Conservation (phyloP, 1,140 invertebrate species). For the Akabosia matsudoensis region DNA sequence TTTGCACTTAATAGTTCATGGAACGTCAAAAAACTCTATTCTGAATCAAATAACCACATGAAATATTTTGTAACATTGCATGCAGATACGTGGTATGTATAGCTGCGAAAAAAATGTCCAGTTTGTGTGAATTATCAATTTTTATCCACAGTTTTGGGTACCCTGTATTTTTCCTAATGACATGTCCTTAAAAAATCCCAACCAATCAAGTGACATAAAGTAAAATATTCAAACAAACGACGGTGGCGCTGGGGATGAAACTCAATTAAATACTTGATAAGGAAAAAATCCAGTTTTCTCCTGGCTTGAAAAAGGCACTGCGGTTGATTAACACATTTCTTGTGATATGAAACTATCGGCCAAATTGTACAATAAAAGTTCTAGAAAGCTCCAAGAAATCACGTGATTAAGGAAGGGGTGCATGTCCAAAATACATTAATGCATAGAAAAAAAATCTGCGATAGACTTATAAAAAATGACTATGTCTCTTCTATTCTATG, state of each 20-base stretch:
- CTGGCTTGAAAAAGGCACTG: too few species aligned
- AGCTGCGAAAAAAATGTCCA: not conserved
- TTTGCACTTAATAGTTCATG: not conserved
- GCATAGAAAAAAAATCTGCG: too few species aligned
- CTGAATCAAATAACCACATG: not conserved
- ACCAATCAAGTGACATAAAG: not conserved
- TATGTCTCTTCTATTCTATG: not conserved
- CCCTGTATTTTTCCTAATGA: slow-evolving; percentile 18
- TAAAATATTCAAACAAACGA: not conserved
- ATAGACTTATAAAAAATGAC: not conserved
- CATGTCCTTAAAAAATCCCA: not conserved
- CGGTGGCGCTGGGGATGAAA: not conserved
- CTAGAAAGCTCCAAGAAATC: too few species aligned
- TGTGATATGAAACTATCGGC: too few species aligned
- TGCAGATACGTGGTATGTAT: not conserved
- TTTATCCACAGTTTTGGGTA: not conserved
- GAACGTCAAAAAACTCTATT: not conserved
- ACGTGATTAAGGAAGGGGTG: too few species aligned
- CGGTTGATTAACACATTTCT: too few species aligned
- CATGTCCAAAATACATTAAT: too few species aligned
- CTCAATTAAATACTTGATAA: not conserved
- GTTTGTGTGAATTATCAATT: not conserved
- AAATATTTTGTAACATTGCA: not conserved
- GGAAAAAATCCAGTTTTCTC: too few species aligned
- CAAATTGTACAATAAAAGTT: too few species aligned